Evolutionary conservation across 2,888 invertebrate species (phyloP).

Genomic region (Drosophila neotestacea): DNA sequence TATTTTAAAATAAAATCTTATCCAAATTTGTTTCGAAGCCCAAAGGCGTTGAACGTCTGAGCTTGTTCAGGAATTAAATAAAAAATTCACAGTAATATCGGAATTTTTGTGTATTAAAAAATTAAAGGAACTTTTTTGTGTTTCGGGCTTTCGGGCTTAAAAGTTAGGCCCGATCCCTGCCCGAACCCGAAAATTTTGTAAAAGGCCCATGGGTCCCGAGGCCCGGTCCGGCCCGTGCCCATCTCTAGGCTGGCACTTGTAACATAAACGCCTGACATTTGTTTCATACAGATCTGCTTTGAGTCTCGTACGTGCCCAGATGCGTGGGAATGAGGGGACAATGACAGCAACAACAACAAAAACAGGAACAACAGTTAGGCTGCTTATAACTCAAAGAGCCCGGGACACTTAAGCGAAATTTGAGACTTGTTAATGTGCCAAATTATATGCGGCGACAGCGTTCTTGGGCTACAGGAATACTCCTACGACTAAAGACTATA

Average conservation of each 20-base stretch:
- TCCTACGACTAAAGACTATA: slow-evolving; percentile 6
- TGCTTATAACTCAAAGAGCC: slow-evolving; percentile 19
- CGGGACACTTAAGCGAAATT: slow-evolving; percentile 65
- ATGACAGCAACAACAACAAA: slow-evolving; percentile 27
- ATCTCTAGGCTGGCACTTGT: slow-evolving; percentile 69
- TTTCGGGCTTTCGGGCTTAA: too few relatives aligned
- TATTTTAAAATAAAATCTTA: too few relatives aligned
- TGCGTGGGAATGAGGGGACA: slow-evolving; percentile 79
- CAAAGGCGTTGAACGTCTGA: too few relatives aligned
- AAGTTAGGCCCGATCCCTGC: too few relatives aligned
- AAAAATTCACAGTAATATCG: too few relatives aligned
- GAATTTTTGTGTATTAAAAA: too few relatives aligned
- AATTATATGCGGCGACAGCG: slow-evolving; percentile 73
- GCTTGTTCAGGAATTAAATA: too few relatives aligned
- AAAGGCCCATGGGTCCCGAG: too few relatives aligned
- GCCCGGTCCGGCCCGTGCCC: too few relatives aligned
- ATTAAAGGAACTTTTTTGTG: too few relatives aligned
- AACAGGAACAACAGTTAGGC: slow-evolving; percentile 38
- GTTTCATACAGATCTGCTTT: slow-evolving; percentile 69
- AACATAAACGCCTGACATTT: slow-evolving; percentile 79
- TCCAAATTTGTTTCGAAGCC: too few relatives aligned
- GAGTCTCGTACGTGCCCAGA: slow-evolving; percentile 80
- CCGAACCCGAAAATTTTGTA: too few relatives aligned
- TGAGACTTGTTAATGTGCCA: slow-evolving; percentile 79
- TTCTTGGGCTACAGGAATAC: slow-evolving; percentile 26